Base-by-base conservation (phyloP, 2,113 vertebrate genomes). In the Menura novaehollandiae region DNA sequence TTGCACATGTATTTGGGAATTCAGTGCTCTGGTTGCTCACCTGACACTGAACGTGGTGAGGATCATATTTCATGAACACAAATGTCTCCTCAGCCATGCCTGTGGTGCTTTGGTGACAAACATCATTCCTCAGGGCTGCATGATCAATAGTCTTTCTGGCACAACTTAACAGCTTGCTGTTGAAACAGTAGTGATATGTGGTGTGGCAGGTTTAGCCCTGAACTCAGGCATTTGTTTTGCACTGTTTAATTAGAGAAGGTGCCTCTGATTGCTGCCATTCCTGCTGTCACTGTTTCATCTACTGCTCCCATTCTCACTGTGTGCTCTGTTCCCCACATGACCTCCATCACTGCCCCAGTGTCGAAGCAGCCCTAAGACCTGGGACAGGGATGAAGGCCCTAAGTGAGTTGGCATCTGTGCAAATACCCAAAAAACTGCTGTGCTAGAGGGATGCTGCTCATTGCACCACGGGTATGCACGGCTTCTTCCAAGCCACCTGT, bases 391-490 rank as follows among this genome's bases (percentile, higher is more conserved):
- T 35, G 39, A 67, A 52, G 37, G 24, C 68, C 10, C 14, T 1
- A 15, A 26, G 27, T 10, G 43, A 23, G 21, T 12, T 72, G 52
- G 24, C 3, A 3, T 39, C 2, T 1, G 47, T 24, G 47, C 58
- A 28, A 39, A 43, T 21, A 26, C 14, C 30, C 37, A 35, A 39
- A 52, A 30, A 6, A 60, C 17, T 3, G 0, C 64, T 3, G 0
- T 6, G 7, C 53, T 39, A 4, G 32, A 58, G 39, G 20, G 39
- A 13, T 41, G 53, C 43, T 73, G 24, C 30, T 80, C 39, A 2
- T 16, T 22, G 44, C 58, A 30, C n/a, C 2, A 1, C 0, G 0
- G 15, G 7, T 7, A 0, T 46, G 64, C 35, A 15, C 19, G 46
- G 30, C 69, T 94, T 46, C 28, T 76, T 72, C 63, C 53, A 46